These are phyloP conservation scores for Furcifer pardalis DNA, from an alignment of 2,797 vertebrate genomes.

Conservation along the genomic window DNA sequence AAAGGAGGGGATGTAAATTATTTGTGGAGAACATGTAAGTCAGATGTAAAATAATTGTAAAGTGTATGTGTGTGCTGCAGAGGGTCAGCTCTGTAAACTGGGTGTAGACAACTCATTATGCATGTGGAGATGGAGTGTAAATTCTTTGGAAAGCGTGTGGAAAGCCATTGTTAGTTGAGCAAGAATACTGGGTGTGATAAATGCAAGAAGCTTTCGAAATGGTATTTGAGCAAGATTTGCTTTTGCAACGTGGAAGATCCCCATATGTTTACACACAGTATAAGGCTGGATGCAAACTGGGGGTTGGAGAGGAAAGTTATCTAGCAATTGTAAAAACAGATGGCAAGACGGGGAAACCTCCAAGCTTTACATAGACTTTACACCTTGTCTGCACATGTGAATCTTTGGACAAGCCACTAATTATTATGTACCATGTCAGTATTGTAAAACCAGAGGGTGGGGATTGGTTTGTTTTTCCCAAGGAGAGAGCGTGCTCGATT, in stretches of 20 bases:
- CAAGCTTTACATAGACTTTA: slow-evolving; percentile 34
- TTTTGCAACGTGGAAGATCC: no score
- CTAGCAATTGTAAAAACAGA: background rate
- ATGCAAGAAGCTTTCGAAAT: background rate
- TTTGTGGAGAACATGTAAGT: slow-evolving; percentile 40
- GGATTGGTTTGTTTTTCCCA: background rate
- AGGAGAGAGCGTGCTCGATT: background rate
- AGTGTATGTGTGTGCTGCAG: slow-evolving; percentile 8
- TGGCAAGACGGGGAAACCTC: background rate
- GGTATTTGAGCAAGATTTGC: background rate
- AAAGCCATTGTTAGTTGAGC: background rate
- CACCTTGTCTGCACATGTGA: slow-evolving; percentile 37
- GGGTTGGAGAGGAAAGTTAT: background rate
- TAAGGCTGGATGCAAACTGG: background rate
- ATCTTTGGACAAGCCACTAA: slow-evolving; percentile 23
- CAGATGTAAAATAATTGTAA: slow-evolving; percentile 43
- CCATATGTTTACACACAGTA: background rate
- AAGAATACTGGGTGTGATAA: background rate
- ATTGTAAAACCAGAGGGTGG: slow-evolving; percentile 23
- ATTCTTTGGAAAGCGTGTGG: slow-evolving; percentile 26
- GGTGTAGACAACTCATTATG: slow-evolving; percentile 21
- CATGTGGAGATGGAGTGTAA: slow-evolving; percentile 21
- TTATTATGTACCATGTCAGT: slow-evolving; percentile 31
- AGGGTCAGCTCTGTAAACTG: slow-evolving; percentile 1
- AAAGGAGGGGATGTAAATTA: slow-evolving; percentile 31